phyloP scores from a whole-genome alignment of 37 sponge, comb jelly and placozoan species.

The Beroe ovata region DNA sequence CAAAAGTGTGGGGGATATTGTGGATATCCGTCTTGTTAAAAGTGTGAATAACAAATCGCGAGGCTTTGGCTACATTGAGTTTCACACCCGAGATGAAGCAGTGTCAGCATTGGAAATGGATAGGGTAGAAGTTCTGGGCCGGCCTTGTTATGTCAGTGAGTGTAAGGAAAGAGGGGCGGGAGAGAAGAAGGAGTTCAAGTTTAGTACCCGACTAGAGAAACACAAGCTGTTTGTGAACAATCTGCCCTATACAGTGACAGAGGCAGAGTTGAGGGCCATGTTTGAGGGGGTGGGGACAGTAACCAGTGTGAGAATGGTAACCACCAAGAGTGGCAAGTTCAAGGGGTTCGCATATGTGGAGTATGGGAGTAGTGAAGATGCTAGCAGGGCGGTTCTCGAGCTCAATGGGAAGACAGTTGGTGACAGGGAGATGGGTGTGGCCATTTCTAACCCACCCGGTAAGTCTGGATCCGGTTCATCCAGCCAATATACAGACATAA shows the following conservation, averaged over 20 bases:
- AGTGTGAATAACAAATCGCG: conserved; percentile 63
- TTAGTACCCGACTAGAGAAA: neutral
- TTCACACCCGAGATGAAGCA: conserved; percentile 30
- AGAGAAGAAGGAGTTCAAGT: conserved; percentile 18
- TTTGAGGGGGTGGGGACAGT: neutral
- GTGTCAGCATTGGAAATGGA: conserved; percentile 51
- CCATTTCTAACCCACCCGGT: conserved; percentile 44
- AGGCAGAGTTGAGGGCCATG: conserved; percentile 43
- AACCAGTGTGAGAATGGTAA: conserved; percentile 28
- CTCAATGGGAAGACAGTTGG: conserved; percentile 11
- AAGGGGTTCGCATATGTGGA: conserved; percentile 51
- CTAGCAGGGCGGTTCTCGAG: conserved; percentile 34
- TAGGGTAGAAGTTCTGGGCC: conserved; percentile 10
- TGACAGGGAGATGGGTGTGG: conserved; percentile 17
- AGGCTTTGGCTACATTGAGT: conserved; percentile 63
- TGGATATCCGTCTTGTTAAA: conserved; percentile 59
- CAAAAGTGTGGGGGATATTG: conserved; percentile 7
- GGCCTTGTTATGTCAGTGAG: conserved; percentile 41
- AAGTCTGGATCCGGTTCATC: neutral
- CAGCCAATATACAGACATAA: neutral
- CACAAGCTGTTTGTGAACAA: conserved; percentile 55
- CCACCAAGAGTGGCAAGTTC: conserved; percentile 66
- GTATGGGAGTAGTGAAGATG: conserved; percentile 1
- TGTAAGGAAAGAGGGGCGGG: conserved; percentile 3
- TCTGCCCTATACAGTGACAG: conserved; percentile 25